phyloP scores from a whole-genome alignment of 1,140 invertebrate species.

The Cyrtorhinus lividipennis region DNA sequence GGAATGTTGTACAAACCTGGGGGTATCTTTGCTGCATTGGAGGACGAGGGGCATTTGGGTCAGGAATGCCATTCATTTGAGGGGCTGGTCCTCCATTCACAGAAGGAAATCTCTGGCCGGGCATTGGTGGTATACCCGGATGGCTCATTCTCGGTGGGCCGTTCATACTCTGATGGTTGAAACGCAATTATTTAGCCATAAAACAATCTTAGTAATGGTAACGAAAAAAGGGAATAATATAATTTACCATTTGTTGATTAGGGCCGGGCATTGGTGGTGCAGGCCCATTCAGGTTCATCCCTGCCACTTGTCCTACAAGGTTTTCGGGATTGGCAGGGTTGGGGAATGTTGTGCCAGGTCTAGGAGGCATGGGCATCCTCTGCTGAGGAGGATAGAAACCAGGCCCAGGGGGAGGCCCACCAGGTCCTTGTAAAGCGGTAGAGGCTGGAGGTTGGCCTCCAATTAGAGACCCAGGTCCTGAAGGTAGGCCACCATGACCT shows the following conservation, averaged over 20 bases:
- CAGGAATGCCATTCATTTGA: constrained; percentile 25
- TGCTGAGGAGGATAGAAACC: background rate
- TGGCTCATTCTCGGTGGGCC: background rate
- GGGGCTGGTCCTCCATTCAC: constrained; percentile 19
- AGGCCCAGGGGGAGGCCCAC: background rate
- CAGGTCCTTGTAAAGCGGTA: too few species aligned
- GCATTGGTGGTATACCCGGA: constrained; percentile 19
- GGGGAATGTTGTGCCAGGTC: background rate
- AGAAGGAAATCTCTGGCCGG: constrained; percentile 20
- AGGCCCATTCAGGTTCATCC: constrained; percentile 19
- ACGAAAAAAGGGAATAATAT: background rate
- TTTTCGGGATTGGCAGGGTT: constrained; percentile 11
- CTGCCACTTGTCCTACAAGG: constrained; percentile 18
- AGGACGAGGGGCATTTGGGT: constrained; percentile 26
- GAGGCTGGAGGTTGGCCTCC: too few species aligned
- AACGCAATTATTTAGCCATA: background rate
- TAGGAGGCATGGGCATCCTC: constrained; percentile 10
- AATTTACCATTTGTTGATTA: constrained; percentile 17
- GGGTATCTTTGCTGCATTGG: background rate
- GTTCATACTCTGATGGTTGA: background rate
- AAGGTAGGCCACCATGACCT: too few species aligned
- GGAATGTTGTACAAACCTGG: too few species aligned
- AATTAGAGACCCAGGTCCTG: too few species aligned
- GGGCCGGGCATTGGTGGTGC: constrained; percentile 18
- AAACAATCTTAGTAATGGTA: too few species aligned